Base-by-base conservation (phyloP, 1,140 invertebrate genomes). In the Panagrolaimus sp. region DNA sequence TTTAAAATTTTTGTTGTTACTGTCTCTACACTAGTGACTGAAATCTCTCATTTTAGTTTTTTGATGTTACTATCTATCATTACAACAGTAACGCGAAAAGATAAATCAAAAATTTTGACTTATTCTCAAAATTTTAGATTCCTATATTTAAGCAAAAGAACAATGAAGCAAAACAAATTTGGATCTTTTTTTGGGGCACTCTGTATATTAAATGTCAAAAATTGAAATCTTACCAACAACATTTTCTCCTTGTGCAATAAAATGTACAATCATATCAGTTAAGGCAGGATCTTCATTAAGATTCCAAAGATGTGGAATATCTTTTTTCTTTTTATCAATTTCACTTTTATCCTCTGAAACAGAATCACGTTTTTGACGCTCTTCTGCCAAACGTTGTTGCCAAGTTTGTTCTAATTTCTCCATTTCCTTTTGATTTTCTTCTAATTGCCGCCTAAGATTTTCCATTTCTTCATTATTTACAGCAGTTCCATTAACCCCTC, bases 221-320 rank as follows among this genome's bases (percentile, higher is more conserved):
- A n/a, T n/a, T n/a, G n/a, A n/a, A 77, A 70, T 81, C 65, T 85
- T 86, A 27, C 87, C 88, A 48, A 88, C 82, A 8, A 80, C 83
- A 45, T 83, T 86, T 20, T 78, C 78, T 14, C 85, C 85, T 4
- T 74, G 71, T 44, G 85, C 84, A 11, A 88, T 74, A 72, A 88
- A 86, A 77, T 87, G 84, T 42, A 87, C 80, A 65, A 89, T 85
- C 74, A 86, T 84, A 5, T 87, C 87, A 0, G 86, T 85, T 45
- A 89, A 79, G 76, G 85, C 84, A 9, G 87, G 86, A 79, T 89
- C 88, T 70, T 85, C 84, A 78, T 89, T 88, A 46, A 89, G 76
- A 80, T 89, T 89, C 73, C 84, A 88, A 13, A 88, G 76, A 82
- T 88, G 86, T 11, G 87, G 84, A 46, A 83, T 80, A n/a, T 74